phyloP scores from a whole-genome alignment of 2,113 vertebrate species.

The Ploceus nigricollis region DNA sequence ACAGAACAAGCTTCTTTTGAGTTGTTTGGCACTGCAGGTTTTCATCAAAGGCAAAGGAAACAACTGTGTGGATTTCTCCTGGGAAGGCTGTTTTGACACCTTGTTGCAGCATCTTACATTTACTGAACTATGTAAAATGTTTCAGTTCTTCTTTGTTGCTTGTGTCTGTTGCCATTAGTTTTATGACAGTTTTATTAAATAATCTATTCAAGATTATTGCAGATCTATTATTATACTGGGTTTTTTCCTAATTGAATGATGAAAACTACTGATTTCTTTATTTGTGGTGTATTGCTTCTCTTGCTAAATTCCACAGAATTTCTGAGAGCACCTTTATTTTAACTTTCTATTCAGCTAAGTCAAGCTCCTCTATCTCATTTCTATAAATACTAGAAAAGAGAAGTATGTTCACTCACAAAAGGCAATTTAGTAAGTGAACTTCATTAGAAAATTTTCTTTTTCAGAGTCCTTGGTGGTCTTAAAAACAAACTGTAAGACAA shows the following conservation, averaged over 20 bases:
- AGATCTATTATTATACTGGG: neutral
- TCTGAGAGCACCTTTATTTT: neutral
- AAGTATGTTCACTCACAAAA: neutral
- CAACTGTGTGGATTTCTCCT: neutral
- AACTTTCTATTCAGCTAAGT: neutral
- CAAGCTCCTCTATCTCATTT: neutral
- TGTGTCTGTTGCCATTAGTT: neutral
- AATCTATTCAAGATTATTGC: neutral
- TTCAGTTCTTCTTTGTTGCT: neutral
- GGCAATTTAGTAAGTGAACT: neutral
- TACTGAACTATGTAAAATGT: neutral
- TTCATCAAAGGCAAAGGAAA: neutral
- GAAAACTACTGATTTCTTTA: neutral
- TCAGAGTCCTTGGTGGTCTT: neutral
- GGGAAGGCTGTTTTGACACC: neutral
- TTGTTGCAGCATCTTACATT: neutral
- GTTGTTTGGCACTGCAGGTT: neutral
- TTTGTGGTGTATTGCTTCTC: neutral
- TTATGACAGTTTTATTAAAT: conserved; percentile 34
- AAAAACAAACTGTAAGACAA: neutral
- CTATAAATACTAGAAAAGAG: neutral
- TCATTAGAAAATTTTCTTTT: neutral
- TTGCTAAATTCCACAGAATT: neutral
- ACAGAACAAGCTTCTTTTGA: neutral
- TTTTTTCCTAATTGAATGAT: neutral